These are phyloP conservation scores for Tachina grossa DNA, from an alignment of 2,888 invertebrate species.

Conservation along the genomic window DNA sequence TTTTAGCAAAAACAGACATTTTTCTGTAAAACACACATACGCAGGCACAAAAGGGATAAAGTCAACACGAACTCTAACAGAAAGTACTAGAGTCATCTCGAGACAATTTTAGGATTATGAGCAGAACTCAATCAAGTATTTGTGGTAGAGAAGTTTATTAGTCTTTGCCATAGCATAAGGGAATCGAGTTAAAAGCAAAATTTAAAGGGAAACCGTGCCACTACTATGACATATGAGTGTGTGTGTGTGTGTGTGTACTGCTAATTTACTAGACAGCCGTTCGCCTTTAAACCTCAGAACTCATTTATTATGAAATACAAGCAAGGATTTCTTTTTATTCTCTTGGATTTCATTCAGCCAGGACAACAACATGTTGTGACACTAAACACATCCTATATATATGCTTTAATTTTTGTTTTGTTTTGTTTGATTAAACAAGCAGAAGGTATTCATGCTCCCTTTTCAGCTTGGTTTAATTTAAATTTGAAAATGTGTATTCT, in stretches of 20 bases:
- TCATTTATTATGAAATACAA: constrained; percentile 80
- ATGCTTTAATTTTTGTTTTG: constrained; percentile 19
- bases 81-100: neutral
- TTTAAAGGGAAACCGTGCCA: neutral
- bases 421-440: constrained; percentile 3
- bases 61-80: neutral
- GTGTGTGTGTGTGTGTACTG: constrained; percentile 75
- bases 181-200: neutral
- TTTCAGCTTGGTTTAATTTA: constrained; percentile 28
- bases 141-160: constrained; percentile 66
- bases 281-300: constrained; percentile 82
- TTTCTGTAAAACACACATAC: neutral
- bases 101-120: constrained; percentile 42
- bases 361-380: constrained; percentile 60
- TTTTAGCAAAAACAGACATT: constrained; percentile 63
- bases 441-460: constrained; percentile 34
- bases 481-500: neutral
- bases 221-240: constrained; percentile 25
- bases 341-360: constrained; percentile 17
- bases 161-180: neutral
- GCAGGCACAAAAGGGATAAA: neutral
- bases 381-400: constrained; percentile 54
- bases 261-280: constrained; percentile 82
- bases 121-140: constrained; percentile 56
- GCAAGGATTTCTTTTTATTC: constrained; percentile 53